Conservation (phyloP, 2,888 invertebrate species). For the Tenthredo mesomela region DNA sequence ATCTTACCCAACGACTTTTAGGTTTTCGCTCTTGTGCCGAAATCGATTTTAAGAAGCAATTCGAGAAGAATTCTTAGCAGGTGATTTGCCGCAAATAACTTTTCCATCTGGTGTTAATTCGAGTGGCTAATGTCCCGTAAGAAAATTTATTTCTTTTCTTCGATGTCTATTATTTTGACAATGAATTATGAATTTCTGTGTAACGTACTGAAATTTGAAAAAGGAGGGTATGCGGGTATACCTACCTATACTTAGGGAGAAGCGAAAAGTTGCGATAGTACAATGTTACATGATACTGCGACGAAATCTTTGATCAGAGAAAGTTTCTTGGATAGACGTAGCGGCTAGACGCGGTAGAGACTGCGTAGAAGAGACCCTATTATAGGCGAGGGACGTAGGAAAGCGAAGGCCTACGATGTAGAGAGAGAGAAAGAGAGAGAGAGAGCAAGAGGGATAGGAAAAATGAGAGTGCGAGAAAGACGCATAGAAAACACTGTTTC, state of each 20-base stretch:
- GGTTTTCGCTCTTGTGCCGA: background rate
- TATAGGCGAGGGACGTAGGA: slow-evolving; percentile 31
- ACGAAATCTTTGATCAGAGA: slow-evolving; percentile 63
- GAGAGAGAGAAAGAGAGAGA: background rate
- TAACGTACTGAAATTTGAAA: background rate
- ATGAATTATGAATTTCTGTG: slow-evolving; percentile 35
- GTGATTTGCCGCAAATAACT: background rate
- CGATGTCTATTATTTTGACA: slow-evolving; percentile 6
- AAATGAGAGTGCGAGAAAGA: slow-evolving; percentile 25
- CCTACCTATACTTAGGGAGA: background rate
- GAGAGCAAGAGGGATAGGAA: slow-evolving; percentile 15
- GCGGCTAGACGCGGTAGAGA: slow-evolving; percentile 70
- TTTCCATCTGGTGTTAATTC: slow-evolving; percentile 10
- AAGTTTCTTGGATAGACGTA: slow-evolving; percentile 66
- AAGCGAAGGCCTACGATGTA: slow-evolving; percentile 1
- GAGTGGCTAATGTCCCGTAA: background rate
- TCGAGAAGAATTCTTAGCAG: background rate
- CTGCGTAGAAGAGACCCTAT: slow-evolving; percentile 62
- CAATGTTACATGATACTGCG: slow-evolving; percentile 33
- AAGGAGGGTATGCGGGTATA: background rate
- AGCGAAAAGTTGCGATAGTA: slow-evolving; percentile 43
- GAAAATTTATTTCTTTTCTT: background rate
- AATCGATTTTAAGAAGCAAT: background rate
- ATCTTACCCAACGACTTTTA: background rate
- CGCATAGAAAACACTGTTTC: slow-evolving; percentile 45